Evolutionary conservation across 2,888 invertebrate species (phyloP).

Genomic region (Netelia fuscicornis): DNA sequence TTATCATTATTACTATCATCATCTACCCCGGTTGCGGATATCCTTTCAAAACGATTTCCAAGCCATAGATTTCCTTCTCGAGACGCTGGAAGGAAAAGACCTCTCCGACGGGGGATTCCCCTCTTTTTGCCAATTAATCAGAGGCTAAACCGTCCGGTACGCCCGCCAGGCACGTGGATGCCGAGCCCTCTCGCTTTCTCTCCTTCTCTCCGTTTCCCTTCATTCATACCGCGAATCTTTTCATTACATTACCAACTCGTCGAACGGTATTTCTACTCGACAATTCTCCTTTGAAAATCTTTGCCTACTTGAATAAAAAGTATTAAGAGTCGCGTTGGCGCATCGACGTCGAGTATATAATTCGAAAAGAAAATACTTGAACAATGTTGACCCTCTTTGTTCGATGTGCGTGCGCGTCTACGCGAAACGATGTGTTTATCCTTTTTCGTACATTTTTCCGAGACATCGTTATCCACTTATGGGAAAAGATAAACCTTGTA

Average conservation of each 20-base stretch:
- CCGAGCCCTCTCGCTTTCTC: conserved; percentile 13
- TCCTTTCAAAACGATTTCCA: conserved; percentile 63
- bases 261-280: conserved; percentile 47
- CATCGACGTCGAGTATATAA: neutral
- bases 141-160: conserved; percentile 62
- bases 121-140: conserved; percentile 70
- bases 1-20: conserved; percentile 52
- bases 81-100: conserved; percentile 39
- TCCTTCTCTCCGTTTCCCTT: conserved; percentile 27
- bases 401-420: neutral
- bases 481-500: neutral
- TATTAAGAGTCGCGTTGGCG: neutral
- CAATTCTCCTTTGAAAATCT: conserved; percentile 34
- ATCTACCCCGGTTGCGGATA: conserved; percentile 25
- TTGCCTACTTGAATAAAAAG: conserved; percentile 28
- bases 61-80: conserved; percentile 58
- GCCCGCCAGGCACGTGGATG: conserved; percentile 48
- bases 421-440: neutral
- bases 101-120: conserved; percentile 53
- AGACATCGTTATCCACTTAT: neutral
- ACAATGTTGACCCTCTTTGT: too few species aligned
- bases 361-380: neutral
- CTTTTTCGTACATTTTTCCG: neutral
- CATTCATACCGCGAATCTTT: conserved; percentile 46
- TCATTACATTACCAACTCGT: conserved; percentile 56